A percentile compares a stretch with the other conserved stretches of the same genome.
Conservation (phyloP, 2,888 invertebrate species). For the Eugnorisma glareosa region DNA sequence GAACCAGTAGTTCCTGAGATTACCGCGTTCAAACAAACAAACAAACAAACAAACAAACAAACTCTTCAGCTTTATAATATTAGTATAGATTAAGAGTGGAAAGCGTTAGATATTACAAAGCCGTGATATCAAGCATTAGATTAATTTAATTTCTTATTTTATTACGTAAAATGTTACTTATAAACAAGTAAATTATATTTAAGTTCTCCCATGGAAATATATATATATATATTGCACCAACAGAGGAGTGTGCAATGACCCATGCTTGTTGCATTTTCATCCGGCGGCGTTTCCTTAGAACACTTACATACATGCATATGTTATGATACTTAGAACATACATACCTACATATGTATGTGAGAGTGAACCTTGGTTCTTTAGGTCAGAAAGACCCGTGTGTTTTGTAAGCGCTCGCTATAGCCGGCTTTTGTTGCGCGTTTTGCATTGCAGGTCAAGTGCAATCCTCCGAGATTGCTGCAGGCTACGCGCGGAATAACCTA, state of each 20-base stretch:
- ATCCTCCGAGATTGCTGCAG: slow-evolving; percentile 81
- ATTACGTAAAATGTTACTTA: not conserved
- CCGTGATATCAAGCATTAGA: slow-evolving; percentile 12
- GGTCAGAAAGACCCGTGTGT: slow-evolving; percentile 67
- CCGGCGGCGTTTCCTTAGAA: slow-evolving; percentile 63
- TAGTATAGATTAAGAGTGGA: too few species aligned
- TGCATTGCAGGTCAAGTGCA: slow-evolving; percentile 85
- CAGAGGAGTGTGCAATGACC: slow-evolving; percentile 71
- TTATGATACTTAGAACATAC: slow-evolving; percentile 56
- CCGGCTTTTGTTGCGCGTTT: slow-evolving; percentile 81
- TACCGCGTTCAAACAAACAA: too few species aligned
- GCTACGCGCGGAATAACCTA: slow-evolving; percentile 72
- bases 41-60: too few species aligned
- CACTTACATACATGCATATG: slow-evolving; percentile 57
- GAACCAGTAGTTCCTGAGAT: too few species aligned
- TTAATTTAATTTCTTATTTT: not conserved
- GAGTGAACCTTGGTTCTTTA: slow-evolving; percentile 69
- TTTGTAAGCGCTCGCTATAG: slow-evolving; percentile 71
- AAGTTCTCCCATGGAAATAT: not conserved
- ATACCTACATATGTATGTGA: slow-evolving; percentile 32
- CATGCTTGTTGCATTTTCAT: slow-evolving; percentile 70
- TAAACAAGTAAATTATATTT: slow-evolving; percentile 1
- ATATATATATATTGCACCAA: slow-evolving; percentile 30
- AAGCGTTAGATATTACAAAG: slow-evolving; percentile 42
- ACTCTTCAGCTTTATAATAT: too few species aligned